Evolutionary conservation across 2,113 vertebrate genomes (phyloP), one percentile per base, ranked within the genome.

Genomic region (Suncus etruscus): DNA sequence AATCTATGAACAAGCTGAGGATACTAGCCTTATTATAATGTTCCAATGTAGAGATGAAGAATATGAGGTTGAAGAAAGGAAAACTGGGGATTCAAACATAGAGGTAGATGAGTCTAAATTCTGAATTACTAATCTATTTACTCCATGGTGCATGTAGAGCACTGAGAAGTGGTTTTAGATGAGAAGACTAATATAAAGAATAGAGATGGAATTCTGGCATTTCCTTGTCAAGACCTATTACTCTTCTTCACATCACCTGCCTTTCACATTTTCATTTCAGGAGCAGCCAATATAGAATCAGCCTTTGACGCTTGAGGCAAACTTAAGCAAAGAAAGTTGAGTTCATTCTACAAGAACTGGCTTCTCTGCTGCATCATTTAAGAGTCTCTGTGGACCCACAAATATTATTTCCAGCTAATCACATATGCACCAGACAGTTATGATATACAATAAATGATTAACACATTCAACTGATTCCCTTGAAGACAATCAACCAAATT

Each of bases 401-500:
- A 95, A 93, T 96, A 92, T 4, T 50, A 93, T 83, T 90, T 88
- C 73, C 27, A 66, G 80, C 93, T 96, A 96, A 96, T 88, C 83
- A 95, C 0, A 0, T 69, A 79, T 72, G 16, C 11, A 0, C 77
- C 90, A 93, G 89, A 91, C 94, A 95, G 90, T 96, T 96, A 95
- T 81, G 87, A 83, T 95, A 79, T 61, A 97, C 61, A 92, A 93
- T 51, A 84, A 94, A 77, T 96, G 94, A 96, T 97, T 89, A 97
- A 96, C 78, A 70, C 45, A 65, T 80, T 93, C 90, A 78, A 76
- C 95, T 95, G 95, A 92, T 96, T 97, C 85, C 95, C 92, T 94
- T 93, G 93, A 86, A 94, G 81, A 87, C 70, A 87, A 93, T 95
- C 95, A 63, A 86, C 95, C 48, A 96, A 90, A 96, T 97, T 97